phyloP scores from a whole-genome alignment of 2,113 vertebrate species.

The Atlantisia rogersi region DNA sequence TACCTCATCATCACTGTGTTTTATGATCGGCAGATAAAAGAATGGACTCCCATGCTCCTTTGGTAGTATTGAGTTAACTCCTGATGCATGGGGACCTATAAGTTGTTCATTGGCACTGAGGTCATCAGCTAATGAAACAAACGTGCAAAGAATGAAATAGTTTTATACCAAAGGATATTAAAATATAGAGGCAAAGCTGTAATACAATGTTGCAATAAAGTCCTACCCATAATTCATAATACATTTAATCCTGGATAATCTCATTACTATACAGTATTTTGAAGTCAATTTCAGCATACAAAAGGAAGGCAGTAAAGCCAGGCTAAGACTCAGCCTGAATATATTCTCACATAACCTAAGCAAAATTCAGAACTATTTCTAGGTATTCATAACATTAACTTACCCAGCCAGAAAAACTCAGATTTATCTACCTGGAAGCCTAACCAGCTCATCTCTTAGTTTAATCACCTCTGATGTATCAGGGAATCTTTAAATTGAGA shows the following conservation, averaged over 20 bases:
- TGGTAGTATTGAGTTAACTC: slow-evolving; percentile 96
- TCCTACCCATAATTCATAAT: background rate
- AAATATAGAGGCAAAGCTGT: slow-evolving; percentile 3
- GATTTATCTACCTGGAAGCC: background rate
- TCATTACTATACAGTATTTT: background rate
- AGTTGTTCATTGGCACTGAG: slow-evolving; percentile 93
- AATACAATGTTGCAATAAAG: background rate
- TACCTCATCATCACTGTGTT: slow-evolving; percentile 94
- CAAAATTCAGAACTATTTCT: background rate
- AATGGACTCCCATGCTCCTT: slow-evolving; percentile 98
- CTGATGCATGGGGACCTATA: slow-evolving; percentile 88
- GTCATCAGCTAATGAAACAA: slow-evolving; percentile 86
- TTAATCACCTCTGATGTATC: background rate
- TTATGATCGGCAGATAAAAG: slow-evolving; percentile 96
- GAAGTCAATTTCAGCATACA: background rate
- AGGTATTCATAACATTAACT: background rate
- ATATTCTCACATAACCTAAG: background rate
- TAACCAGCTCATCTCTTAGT: background rate
- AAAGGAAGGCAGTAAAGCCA: background rate
- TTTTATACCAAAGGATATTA: slow-evolving; percentile 27
- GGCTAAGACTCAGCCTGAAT: background rate
- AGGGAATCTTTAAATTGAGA: background rate
- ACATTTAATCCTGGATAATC: background rate
- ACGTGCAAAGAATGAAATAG: slow-evolving; percentile 8
- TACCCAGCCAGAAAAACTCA: background rate